Percentiles rank a stretch among this genome's conserved stretches.
These are phyloP conservation scores for Speoplatyrhinus poulsoni DNA, from an alignment of 2,113 vertebrate genomes.

Conservation along the genomic window DNA sequence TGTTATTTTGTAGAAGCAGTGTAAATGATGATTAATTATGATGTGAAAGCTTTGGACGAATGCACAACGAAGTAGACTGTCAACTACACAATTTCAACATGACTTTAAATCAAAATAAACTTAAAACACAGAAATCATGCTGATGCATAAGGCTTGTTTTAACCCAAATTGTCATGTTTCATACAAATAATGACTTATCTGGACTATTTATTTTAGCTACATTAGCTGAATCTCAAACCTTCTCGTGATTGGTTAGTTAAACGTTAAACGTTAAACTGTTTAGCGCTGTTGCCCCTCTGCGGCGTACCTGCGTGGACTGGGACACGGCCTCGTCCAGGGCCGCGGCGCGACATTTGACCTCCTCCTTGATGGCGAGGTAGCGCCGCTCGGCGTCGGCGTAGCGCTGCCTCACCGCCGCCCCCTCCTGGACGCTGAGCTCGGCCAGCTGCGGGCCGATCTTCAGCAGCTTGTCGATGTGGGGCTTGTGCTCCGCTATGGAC, in stretches of 20 bases:
- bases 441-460: constrained; percentile 96
- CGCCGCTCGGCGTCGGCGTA: constrained; percentile 80
- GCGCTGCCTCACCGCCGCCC: constrained; percentile 83
- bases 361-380: constrained; percentile 90
- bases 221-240: background rate
- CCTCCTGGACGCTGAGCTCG: constrained; percentile 89
- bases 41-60: background rate
- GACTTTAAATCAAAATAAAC: background rate
- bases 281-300: background rate
- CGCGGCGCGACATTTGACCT: constrained; percentile 87
- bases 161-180: no score
- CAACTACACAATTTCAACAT: background rate
- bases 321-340: constrained; percentile 90
- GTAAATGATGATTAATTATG: background rate
- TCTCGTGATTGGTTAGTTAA: background rate
- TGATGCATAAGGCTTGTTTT: constrained; percentile 8
- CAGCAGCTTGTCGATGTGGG: constrained; percentile 96
- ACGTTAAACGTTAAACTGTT: no score
- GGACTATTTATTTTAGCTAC: background rate
- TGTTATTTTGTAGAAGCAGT: background rate
- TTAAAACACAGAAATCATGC: constrained; percentile 33
- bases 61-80: background rate
- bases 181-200: background rate
- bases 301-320: constrained; percentile 89
- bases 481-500: constrained; percentile 95